These are phyloP conservation scores for Schizotus pectinicornis DNA, from an alignment of 2,888 invertebrate species.

Conservation along the genomic window DNA sequence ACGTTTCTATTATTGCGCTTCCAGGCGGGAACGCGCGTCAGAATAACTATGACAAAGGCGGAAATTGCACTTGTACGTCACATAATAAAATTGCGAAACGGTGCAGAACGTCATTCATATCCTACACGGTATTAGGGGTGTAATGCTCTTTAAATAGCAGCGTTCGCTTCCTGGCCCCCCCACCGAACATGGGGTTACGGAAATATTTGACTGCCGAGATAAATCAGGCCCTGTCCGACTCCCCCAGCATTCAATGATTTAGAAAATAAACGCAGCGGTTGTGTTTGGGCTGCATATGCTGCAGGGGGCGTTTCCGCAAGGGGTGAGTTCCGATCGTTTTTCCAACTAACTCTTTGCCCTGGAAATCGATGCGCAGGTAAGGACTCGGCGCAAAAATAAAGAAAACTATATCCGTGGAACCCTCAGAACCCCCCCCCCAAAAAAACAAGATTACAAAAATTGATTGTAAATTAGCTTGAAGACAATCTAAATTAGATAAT, in stretches of 20 bases:
- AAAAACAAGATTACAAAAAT: no score
- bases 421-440: no score
- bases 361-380: no score
- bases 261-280: conserved; percentile 27
- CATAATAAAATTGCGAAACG: neutral
- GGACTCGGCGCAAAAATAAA: no score
- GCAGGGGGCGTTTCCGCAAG: conserved; percentile 5
- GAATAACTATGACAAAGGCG: no score
- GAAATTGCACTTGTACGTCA: no score
- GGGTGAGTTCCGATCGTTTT: neutral
- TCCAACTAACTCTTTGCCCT: no score
- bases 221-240: conserved; percentile 22
- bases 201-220: conserved; percentile 21
- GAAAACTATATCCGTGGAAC: no score
- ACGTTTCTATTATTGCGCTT: no score
- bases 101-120: neutral
- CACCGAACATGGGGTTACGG: conserved; percentile 10
- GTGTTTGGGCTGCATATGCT: conserved; percentile 21
- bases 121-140: neutral
- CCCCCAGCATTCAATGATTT: conserved; percentile 26
- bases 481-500: no score
- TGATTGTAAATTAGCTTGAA: no score
- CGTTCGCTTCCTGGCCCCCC: conserved; percentile 8
- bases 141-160: conserved; percentile 19
- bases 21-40: no score